Conservation (phyloP, 2,888 invertebrate genomes). For the Bugulina stolonifera region DNA sequence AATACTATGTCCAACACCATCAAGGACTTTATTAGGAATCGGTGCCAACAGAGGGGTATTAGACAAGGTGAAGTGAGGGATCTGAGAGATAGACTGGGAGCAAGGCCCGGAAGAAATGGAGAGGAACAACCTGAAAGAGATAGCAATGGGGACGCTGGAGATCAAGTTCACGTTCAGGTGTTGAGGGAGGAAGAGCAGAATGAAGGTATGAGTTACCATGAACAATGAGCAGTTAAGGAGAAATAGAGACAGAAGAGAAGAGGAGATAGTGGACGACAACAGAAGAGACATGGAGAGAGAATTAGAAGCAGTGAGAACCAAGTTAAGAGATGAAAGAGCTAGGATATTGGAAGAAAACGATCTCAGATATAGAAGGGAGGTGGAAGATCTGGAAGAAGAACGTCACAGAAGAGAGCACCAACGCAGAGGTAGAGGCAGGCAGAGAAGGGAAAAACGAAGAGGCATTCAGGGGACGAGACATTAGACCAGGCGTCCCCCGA, state of each 20-base stretch:
- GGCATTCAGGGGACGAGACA: no score
- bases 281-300: not conserved
- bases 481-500: no score
- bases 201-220: not conserved
- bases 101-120: not conserved
- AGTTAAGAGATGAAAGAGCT: not conserved
- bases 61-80: not conserved
- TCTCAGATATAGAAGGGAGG: not conserved
- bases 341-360: not conserved
- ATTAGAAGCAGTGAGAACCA: not conserved
- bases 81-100: not conserved
- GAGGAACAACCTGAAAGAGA: not conserved
- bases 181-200: slow-evolving; percentile 2
- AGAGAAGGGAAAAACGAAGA: no score
- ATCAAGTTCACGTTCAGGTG: no score
- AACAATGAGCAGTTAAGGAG: not conserved
- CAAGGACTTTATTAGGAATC: not conserved
- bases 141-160: no score
- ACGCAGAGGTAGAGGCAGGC: not conserved
- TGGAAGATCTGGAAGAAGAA: not conserved
- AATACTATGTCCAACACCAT: not conserved
- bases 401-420: not conserved
- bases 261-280: not conserved
- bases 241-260: not conserved
- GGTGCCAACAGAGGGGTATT: not conserved